These are phyloP conservation scores for Diglossa brunneiventris DNA, from an alignment of 2,113 vertebrate species.

Conservation along the genomic window DNA sequence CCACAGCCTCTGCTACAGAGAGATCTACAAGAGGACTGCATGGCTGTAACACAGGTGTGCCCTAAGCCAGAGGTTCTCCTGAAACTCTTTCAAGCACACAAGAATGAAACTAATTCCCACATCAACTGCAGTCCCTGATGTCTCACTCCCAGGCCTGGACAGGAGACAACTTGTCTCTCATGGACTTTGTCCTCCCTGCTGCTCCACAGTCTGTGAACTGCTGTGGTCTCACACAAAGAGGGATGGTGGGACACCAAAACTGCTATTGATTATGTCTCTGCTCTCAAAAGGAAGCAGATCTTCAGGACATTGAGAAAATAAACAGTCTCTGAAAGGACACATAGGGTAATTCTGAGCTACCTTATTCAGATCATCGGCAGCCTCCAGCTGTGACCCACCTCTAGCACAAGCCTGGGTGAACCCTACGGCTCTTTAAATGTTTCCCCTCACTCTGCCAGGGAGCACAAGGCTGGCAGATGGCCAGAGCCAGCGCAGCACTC, in stretches of 20 bases:
- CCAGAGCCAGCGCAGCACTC: neutral
- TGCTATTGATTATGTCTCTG: neutral
- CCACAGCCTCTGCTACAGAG: neutral
- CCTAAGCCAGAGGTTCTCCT: neutral
- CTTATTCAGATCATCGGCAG: neutral
- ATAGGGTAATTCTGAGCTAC: neutral
- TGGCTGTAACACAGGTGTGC: accelerated
- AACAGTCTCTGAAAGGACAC: neutral
- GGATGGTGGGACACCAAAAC: neutral
- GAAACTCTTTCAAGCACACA: neutral
- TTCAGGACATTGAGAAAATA: accelerated
- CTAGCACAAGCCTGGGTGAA: neutral
- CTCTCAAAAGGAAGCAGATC: neutral
- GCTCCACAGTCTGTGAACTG: neutral
- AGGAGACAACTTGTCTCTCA: neutral
- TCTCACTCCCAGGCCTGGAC: neutral
- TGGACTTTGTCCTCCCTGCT: neutral
- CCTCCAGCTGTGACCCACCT: neutral
- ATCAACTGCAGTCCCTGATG: neutral
- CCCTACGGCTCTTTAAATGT: neutral
- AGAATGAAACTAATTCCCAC: neutral
- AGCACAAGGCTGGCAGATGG: neutral
- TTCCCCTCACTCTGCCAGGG: neutral
- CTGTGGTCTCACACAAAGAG: neutral
- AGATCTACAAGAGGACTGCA: neutral